Base-by-base conservation (phyloP, 2,888 invertebrate genomes). In the Drosophila mettleri region DNA sequence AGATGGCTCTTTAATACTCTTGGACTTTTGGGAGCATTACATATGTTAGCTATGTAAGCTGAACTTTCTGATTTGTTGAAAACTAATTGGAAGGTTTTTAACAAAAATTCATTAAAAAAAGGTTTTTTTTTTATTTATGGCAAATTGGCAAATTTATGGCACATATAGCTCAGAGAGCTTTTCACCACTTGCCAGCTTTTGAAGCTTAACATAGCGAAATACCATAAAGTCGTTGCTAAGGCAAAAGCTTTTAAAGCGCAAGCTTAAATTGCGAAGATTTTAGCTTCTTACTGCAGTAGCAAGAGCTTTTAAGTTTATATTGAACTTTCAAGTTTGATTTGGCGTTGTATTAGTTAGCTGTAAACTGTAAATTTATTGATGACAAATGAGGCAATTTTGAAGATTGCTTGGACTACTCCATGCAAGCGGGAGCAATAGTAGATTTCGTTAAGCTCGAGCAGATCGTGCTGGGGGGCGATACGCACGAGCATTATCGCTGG, bases 101-200 rank as follows among this genome's bases (percentile, higher is more conserved):
- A n/a, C n/a, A n/a, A n/a, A n/a, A n/a, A n/a, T n/a, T n/a, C n/a
- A n/a, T n/a, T n/a, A n/a, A n/a, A n/a, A n/a, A n/a, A n/a, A n/a
- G n/a, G n/a, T n/a, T n/a, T n/a, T n/a, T n/a, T n/a, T n/a, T n/a
- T n/a, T n/a, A n/a, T n/a, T 48, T 48, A 48, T 48, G 8, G 46
- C 46, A 20, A 31, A 14, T 31, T 31, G 14, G 46, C n/a, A n/a
- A n/a, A n/a, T 31, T 48, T 48, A 48, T 48, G 20, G 46, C 29
- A 48, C 8, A 20, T 14, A 31, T 20, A n/a, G 14, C 6, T 2
- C 27, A 1, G 20, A 48, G 8, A 31, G 46, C 46, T 48, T 48
- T 48, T 48, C 46, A 48, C 46, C 46, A 48, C 18, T 0, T 18
- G 3, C 29, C 2, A 18, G 29, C 18, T 46, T 18, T 46, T 6